Percentiles rank a stretch among this genome's conserved stretches.
Evolutionary conservation across 2,797 vertebrate species (phyloP).

Genomic region (Anguilla megastoma): DNA sequence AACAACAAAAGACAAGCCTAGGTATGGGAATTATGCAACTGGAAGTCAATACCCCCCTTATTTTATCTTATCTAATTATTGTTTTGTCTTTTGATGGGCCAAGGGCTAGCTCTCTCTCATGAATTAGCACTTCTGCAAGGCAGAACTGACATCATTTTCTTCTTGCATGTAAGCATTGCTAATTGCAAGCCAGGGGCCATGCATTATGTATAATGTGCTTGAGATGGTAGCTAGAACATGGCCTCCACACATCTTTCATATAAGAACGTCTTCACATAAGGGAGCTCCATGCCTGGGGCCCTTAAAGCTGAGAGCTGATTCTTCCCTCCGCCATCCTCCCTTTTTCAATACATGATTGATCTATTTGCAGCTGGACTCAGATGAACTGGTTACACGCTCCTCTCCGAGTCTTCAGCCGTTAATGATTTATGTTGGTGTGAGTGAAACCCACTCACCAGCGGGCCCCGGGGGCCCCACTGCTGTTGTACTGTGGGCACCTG

Average conservation of each 20-base stretch:
- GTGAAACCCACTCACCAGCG: background rate
- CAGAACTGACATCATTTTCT: conserved; percentile 41
- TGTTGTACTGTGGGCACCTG: background rate
- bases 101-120: conserved; percentile 40
- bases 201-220: conserved; percentile 64
- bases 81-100: conserved; percentile 39
- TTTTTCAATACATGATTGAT: conserved; percentile 69
- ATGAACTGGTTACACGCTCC: conserved; percentile 57
- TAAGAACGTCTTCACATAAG: conserved; percentile 43
- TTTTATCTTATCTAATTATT: conserved; percentile 56
- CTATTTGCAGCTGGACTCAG: conserved; percentile 63
- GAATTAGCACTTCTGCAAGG: conserved; percentile 45
- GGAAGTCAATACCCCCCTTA: conserved; percentile 50
- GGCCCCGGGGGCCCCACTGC: background rate
- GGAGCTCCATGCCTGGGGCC: conserved; percentile 45
- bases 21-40: background rate
- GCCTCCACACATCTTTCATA: conserved; percentile 44
- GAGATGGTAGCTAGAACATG: conserved; percentile 48
- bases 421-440: conserved; percentile 66
- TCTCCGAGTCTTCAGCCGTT: conserved; percentile 55
- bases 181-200: conserved; percentile 57
- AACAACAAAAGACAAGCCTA: conserved; percentile 37
- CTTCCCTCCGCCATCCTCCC: background rate
- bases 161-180: conserved; percentile 59
- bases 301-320: conserved; percentile 43